Evolutionary conservation across 2,888 invertebrate genomes (phyloP), one percentile per base, ranked within the genome.

Genomic region (Lithosia quadra): DNA sequence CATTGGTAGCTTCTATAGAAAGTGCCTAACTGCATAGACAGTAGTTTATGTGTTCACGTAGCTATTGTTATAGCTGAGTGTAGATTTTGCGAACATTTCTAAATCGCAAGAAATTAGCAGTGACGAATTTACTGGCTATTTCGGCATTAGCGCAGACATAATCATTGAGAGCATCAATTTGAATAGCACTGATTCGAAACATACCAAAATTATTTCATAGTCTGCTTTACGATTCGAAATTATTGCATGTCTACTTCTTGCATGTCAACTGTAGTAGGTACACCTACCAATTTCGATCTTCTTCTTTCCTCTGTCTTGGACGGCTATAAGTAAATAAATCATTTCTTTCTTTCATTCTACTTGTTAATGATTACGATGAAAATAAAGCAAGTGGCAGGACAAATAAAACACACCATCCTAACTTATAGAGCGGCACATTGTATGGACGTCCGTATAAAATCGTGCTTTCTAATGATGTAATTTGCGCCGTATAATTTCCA

Each of bases 401-500:
- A 66, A 73, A 71, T 69, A 75, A 73, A 71, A 68, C 59, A 55
- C 64, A 36, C 39, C 77, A 75, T 75, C 70, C 69, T 55, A 56
- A 22, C 68, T 62, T 59, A 65, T 68, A 63, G 58, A 60, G 61
- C 65, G 66, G 67, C 64, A 65, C 76, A 79, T 80, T 83, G 84
- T 84, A 84, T 80, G 81, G 83, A 78, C 80, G 79, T 68, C 79
- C 79, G 82, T 84, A 85, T 83, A 86, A 86, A 87, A 84, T 84
- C 80, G 78, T 78, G 83, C 81, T 84, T 84, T 89, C 86, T 91
- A 91, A 92, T 91, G 91, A 90, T 85, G 88, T 90, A 88, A 91
- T 92, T 92, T 90, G 90, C 86, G 79, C 85, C 83, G 92, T 90
- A 91, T 92, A 92, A 92, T 92, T 87, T 88, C 75, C 77, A 80